Percentiles rank a stretch among this genome's conserved stretches.
phyloP scores from a whole-genome alignment of 2,113 vertebrate species.

The Struthidea cinerea region DNA sequence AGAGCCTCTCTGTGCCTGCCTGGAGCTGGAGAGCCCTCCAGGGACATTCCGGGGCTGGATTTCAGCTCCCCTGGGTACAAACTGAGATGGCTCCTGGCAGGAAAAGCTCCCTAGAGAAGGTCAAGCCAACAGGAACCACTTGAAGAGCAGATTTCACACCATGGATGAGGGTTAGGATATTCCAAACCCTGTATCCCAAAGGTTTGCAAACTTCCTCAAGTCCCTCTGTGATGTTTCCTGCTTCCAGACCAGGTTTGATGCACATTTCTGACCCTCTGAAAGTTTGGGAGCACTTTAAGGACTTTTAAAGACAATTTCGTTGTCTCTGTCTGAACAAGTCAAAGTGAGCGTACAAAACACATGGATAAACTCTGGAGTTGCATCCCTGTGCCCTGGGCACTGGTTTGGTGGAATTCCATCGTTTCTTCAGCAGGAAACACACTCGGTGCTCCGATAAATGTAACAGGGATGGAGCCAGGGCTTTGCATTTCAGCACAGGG shows the following conservation, averaged over 20 bases:
- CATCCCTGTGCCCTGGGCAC: background rate
- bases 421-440: background rate
- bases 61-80: background rate
- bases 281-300: background rate
- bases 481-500: background rate
- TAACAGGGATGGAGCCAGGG: background rate
- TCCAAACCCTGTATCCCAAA: background rate
- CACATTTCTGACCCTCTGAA: background rate
- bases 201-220: background rate
- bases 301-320: background rate
- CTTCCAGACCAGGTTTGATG: background rate
- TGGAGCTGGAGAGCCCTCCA: background rate
- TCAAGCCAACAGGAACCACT: background rate
- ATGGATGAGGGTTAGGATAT: background rate
- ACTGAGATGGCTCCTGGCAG: background rate
- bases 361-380: background rate
- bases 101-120: background rate
- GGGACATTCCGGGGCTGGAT: background rate
- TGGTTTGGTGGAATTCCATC: background rate
- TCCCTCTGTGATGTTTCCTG: background rate
- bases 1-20: background rate
- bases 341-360: rapidly evolving
- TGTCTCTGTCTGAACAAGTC: background rate
- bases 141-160: background rate
- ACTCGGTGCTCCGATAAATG: background rate